Evolutionary conservation across 2,113 vertebrate genomes (phyloP), one percentile per base, ranked within the genome.

Genomic region (Nothobranchius kuhntae): DNA sequence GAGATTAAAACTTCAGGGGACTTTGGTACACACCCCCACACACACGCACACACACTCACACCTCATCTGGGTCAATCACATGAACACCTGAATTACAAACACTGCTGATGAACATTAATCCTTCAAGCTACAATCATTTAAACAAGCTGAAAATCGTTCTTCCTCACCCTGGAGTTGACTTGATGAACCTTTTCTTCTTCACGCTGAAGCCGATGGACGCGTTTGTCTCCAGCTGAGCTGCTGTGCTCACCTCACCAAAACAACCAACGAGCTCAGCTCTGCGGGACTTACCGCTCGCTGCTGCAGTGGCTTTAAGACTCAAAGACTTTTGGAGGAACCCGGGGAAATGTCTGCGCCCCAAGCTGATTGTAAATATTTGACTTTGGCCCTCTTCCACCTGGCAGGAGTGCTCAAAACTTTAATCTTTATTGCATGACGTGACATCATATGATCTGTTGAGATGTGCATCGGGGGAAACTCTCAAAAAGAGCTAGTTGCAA

Each of bases 291-390:
- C 77, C 55, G 54, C 55, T 44, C 58, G 70, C 59, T 62, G 73
- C 13, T 4, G 57, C 65, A 61, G 83, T 85, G 88, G 90, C 90
- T 90, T 91, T 91, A 91, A 88, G 80, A 87, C 75, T 85, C 44
- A 17, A 48, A 76, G 76, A 90, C 83, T 63, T 79, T 74, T 76
- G 70, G 44, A 78, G 72, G 58, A 64, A 75, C 55, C 42, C 55
- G 55, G 54, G 50, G 57, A 17, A 21, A 55, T 45, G 38, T 6
- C 26, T 65, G 55, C 36, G 13, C 64, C 54, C 42, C 13, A 60
- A 15, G 61, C 24, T 53, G 50, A 71, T 61, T 69, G 47, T 2
- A 45, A 9, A 53, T 65, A 52, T 70, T 46, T 60, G 48, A 50
- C 53, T 42, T 14, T 54, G 38, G 38, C 38, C 38, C 6, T 78